These are phyloP conservation scores for Heteractis magnifica DNA, from an alignment of 92 coral and sea anemone species.

Conservation along the genomic window DNA sequence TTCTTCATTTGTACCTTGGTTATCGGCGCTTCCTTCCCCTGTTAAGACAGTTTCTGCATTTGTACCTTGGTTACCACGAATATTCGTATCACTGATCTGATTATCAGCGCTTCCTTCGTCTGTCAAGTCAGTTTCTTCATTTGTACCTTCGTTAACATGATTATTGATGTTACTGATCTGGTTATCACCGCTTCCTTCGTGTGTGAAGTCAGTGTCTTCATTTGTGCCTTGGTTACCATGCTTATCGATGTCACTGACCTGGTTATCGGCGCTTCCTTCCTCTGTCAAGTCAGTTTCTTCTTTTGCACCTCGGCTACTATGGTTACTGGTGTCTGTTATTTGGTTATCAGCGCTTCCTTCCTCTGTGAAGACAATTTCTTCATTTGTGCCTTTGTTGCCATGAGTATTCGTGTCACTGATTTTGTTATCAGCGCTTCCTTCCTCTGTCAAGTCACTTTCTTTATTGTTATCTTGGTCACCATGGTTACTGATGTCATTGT, in stretches of 20 bases:
- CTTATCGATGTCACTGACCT: not conserved
- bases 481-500: not conserved
- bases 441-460: too few relatives aligned
- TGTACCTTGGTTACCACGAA: not conserved
- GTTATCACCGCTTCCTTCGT: not conserved
- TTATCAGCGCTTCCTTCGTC: not conserved
- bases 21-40: not conserved
- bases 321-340: not conserved
- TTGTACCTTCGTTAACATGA: not conserved
- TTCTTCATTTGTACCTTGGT: not conserved
- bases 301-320: not conserved
- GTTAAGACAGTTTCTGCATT: not conserved
- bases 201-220: not conserved
- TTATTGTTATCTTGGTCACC: not conserved
- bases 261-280: not conserved
- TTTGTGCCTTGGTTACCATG: not conserved
- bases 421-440: not conserved
- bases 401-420: not conserved
- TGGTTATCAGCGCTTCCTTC: not conserved
- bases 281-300: not conserved
- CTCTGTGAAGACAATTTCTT: not conserved
- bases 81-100: not conserved
- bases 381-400: not conserved
- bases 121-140: not conserved
- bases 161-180: not conserved